Percentiles rank a stretch among this genome's conserved stretches.
Evolutionary conservation across 2,113 vertebrate species (phyloP).

Genomic region (Cyprinodon variegatus): DNA sequence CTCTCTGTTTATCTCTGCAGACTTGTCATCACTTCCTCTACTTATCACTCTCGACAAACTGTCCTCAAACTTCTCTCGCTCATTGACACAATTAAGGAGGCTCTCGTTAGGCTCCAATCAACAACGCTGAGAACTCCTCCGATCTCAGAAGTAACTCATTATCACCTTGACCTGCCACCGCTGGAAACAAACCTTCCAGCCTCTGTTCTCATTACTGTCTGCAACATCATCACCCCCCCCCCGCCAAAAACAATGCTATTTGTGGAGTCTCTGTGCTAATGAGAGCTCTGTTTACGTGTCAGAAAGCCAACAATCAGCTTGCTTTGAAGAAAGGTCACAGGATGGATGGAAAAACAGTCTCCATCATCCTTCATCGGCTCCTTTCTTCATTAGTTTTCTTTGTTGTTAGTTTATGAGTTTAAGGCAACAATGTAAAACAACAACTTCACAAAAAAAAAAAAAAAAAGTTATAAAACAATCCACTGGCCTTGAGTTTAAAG

Average conservation of each 20-base stretch:
- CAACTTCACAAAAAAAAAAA: no score
- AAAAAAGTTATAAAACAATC: no score
- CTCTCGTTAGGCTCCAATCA: constrained; percentile 60
- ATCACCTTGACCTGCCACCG: constrained; percentile 23
- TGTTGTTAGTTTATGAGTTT: no score
- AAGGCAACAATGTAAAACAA: no score
- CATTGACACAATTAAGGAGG: constrained; percentile 37
- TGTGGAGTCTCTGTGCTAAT: neutral
- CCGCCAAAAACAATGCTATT: constrained; percentile 1
- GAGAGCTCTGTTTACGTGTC: constrained; percentile 13
- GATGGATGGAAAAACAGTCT: no score
- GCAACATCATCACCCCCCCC: neutral
- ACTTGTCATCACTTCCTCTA: neutral
- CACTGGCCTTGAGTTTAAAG: no score
- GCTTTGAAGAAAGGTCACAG: constrained; percentile 31
- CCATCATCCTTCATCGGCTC: no score
- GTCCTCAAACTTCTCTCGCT: constrained; percentile 25
- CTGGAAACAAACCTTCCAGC: constrained; percentile 18
- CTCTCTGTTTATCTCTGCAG: neutral
- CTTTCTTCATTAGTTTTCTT: no score
- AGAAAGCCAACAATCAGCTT: constrained; percentile 34
- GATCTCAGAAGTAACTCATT: constrained; percentile 48
- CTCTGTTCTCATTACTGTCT: constrained; percentile 28
- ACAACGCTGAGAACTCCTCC: constrained; percentile 21
- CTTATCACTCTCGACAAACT: neutral